phyloP scores from a whole-genome alignment of 1,140 invertebrate species.

The Platyscapa corneri region DNA sequence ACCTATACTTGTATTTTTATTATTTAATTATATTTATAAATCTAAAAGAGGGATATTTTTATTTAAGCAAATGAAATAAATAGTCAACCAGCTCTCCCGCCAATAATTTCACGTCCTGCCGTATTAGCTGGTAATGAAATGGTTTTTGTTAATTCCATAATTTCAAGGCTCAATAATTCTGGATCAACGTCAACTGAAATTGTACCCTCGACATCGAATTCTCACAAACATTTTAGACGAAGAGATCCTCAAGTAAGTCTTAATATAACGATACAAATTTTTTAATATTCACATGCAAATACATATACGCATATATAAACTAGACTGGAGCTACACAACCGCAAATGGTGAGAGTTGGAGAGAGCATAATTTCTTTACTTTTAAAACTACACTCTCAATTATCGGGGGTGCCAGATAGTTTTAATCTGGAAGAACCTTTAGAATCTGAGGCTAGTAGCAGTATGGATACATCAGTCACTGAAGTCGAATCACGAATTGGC shows the following conservation, averaged over 20 bases:
- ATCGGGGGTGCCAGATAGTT: conserved; percentile 87
- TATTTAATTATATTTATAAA: too few relatives aligned
- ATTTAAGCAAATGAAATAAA: conserved; percentile 31
- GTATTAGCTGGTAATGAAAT: conserved; percentile 77
- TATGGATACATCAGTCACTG: conserved; percentile 59
- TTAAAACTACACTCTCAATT: conserved; percentile 95
- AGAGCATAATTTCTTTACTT: conserved; percentile 93
- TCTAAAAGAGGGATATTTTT: too few relatives aligned
- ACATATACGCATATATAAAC: neutral
- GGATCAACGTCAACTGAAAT: conserved; percentile 69
- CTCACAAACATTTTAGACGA: conserved; percentile 65
- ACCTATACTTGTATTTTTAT: neutral
- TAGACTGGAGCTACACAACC: conserved; percentile 59
- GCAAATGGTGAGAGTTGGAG: conserved; percentile 79
- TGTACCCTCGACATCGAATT: conserved; percentile 73
- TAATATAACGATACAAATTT: neutral
- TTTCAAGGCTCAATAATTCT: conserved; percentile 60
- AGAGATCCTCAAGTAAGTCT: conserved; percentile 63
- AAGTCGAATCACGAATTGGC: conserved; percentile 79
- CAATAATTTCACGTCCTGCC: conserved; percentile 69
- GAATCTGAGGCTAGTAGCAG: conserved; percentile 65
- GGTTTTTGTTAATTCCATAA: conserved; percentile 63
- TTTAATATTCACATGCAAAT: neutral
- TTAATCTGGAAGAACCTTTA: conserved; percentile 76
- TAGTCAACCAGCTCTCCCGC: conserved; percentile 69